Evolutionary conservation across 2,113 vertebrate genomes (phyloP), one percentile per base, ranked within the genome.

Genomic region (Hemiscyllium ocellatum): DNA sequence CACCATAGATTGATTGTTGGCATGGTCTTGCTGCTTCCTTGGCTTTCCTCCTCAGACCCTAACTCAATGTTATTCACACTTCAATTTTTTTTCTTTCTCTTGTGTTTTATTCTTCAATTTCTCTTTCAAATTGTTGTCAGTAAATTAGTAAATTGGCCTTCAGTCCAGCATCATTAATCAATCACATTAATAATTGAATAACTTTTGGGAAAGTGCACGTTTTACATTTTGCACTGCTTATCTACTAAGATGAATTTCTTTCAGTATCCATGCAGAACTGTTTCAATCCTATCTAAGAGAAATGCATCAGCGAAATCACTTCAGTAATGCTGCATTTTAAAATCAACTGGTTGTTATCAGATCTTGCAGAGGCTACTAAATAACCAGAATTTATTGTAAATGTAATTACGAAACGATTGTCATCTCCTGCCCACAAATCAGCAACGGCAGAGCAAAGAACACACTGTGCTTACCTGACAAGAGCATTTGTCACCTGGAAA

Each of bases 321-420:
- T 33, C 15, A 65, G 26, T 91, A n/a, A 65, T 19, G n/a, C 56
- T 65, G 56, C 52, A 65, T 52, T 89, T 56, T 89, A 12, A 89
- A 89, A 56, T 89, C 52, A 90, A 33, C 86, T 90, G 26, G 2
- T 89, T 24, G 50, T 24, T 89, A 89, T 89, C 50, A 89, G 86
- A 56, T 56, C 86, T 24, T 89, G 86, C 86, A 89, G 87, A n/a
- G 26, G 56, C 37, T 83, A 15, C 80, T 42, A 20, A 83, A 47
- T 83, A 65, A 91, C 87, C 56, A 91, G n/a, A 65, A 91, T n/a
- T 17, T 33, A 91, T 91, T n/a, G 13, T 91, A 91, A 91, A 56
- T 90, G 29, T 33, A 89, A 91, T n/a, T 91, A 65, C 52, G 29
- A n/a, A 33, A 13, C 65, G 8, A 90, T 29, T 90, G 50, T 90